Evolutionary conservation across 2,888 invertebrate genomes (phyloP), one percentile per base, ranked within the genome.

Genomic region (Syrphus vitripennis): DNA sequence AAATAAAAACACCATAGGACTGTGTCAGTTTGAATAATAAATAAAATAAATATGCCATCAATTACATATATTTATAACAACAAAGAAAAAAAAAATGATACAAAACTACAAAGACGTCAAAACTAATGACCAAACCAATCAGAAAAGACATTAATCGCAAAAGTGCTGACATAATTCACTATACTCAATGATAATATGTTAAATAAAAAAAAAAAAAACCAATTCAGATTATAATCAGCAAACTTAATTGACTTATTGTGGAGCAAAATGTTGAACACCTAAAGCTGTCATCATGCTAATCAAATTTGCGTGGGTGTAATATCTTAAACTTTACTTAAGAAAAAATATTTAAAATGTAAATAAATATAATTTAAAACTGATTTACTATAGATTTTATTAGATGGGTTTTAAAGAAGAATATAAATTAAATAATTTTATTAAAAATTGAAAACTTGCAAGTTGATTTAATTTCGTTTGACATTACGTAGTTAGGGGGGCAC

Each of bases 311-410:
- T 90, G 50, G 91, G 21, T 88, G 90, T 21, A 91, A 90, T 87
- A 90, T n/a, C n/a, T 90, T 70, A 88, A 91, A 31, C 89, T 90
- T 90, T 91, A 31, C 89, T 90, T 90, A 91, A 90, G 90, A 59
- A 87, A 88, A 80, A 19, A 29, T 6, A 40, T 61, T 21, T 10
- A 24, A 61, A 26, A 61, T 61, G 3, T 42, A 59, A 59, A 42
- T 40, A 26, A 16, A 16, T n/a, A 37, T n/a, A 65, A 12, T 21
- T 21, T 1, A 48, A 12, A 63, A 29, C n/a, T n/a, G 55, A 31
- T 55, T 55, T 2, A 55, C 29, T 6, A 29, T 29, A n/a, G n/a
- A n/a, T n/a, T n/a, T n/a, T n/a, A n/a, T n/a, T n/a, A n/a, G n/a
- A n/a, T n/a, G n/a, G n/a, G n/a, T n/a, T n/a, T n/a, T n/a, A n/a